Base-by-base conservation (phyloP, 2,797 vertebrate species). In the Lepilemur septentrionalis region DNA sequence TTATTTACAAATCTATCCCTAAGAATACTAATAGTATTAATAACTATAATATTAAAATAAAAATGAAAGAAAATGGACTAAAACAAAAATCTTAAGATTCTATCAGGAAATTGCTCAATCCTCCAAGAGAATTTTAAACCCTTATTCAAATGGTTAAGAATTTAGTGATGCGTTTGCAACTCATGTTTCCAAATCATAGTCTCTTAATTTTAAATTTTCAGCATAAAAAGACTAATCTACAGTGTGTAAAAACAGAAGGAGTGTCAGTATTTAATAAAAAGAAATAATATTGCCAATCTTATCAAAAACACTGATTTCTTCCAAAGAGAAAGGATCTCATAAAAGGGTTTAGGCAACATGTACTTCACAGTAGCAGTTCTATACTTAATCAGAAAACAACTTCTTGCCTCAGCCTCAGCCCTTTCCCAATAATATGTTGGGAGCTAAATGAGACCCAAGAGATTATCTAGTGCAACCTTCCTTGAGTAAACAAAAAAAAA, bases 31-130 rank as follows among this genome's bases (percentile, higher is more conserved):
- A 32, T 57, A 30, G 5, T 35, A 89, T 86, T 78, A 84, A 81
- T 61, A 93, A 75, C 22, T 46, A 25, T 12, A 20, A 79, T 63
- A 80, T 80, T 79, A 41, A 90, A 83, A 94, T 20, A 46, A 79
- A 91, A 59, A 7, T 79, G 35, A 90, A 83, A 94, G 25, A 46
- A 79, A 91, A 59, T 8, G 6, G 46, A 81, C 41, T 52, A 79
- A 86, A 93, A 61, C 15, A 70, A 89, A 93, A 93, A 72, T 84
- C 59, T 92, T 72, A 28, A 93, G 30, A 43, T 6, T 84, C 28
- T 81, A 46, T 57, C 22, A 70, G 28, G 18, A 93, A 89, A 91
- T 75, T 82, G 30, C 43, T 79, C 38, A 75, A 23, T 9, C 1
- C 1, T 92, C 22, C 83, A 84, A 76, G 73, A 93, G 6, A 81